Evolutionary conservation across 2,797 vertebrate species (phyloP).

Genomic region (Linurgus olivaceus): DNA sequence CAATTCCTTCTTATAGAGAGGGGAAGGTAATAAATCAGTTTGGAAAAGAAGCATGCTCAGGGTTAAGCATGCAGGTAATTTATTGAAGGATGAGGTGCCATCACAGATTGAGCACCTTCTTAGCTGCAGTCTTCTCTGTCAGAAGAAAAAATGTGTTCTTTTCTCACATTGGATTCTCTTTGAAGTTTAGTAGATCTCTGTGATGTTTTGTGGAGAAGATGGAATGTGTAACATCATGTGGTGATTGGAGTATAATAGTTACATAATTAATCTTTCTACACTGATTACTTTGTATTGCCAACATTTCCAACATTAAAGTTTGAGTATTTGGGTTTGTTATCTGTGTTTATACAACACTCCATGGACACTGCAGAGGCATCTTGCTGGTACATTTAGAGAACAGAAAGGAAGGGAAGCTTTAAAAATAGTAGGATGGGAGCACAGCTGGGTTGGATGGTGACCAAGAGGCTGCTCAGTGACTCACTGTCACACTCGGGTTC

Average conservation of each 20-base stretch:
- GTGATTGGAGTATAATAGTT: background rate
- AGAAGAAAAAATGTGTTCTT: background rate
- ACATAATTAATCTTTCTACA: background rate
- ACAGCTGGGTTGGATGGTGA: constrained; percentile 8
- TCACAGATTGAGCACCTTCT: background rate
- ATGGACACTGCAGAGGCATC: background rate
- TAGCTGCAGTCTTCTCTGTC: background rate
- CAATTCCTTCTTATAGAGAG: background rate
- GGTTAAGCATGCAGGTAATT: background rate
- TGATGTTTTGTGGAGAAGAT: background rate
- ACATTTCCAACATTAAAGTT: background rate
- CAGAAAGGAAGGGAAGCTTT: background rate
- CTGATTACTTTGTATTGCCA: background rate
- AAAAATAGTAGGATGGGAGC: background rate
- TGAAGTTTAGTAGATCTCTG: background rate
- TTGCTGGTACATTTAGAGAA: background rate
- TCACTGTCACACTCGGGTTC: background rate
- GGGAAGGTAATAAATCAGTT: background rate
- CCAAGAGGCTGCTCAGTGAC: background rate
- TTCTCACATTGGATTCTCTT: background rate
- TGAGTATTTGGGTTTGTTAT: background rate
- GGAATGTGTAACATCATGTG: background rate
- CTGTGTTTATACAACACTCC: background rate
- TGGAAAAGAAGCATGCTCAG: background rate
- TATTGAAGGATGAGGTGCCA: background rate